These are phyloP conservation scores for Papilio demoleus DNA, from an alignment of 2,888 invertebrate genomes.

Conservation along the genomic window DNA sequence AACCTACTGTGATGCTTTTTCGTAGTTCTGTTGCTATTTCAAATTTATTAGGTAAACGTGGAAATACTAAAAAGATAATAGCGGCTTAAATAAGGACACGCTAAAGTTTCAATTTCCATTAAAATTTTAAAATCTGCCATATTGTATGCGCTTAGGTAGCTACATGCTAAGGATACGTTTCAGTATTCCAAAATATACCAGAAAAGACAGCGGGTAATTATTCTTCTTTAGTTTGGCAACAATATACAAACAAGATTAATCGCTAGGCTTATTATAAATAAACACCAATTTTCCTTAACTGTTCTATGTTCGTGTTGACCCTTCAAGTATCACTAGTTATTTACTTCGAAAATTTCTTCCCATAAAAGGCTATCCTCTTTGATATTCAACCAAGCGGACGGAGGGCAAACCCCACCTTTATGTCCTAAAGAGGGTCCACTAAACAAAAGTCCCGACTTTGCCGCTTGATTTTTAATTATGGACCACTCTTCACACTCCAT, in stretches of 20 bases:
- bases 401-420: constrained; percentile 59
- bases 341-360: constrained; percentile 53
- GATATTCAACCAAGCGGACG: constrained; percentile 64
- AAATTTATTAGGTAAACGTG: no score
- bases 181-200: neutral
- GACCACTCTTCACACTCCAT: constrained; percentile 76
- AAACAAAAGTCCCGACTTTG: constrained; percentile 63
- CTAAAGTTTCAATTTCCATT: no score
- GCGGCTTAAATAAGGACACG: no score
- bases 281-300: constrained; percentile 2
- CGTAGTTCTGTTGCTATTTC: no score
- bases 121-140: no score
- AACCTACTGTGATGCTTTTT: no score
- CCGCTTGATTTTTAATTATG: constrained; percentile 79
- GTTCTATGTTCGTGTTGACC: constrained; percentile 5
- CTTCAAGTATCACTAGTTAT: constrained; percentile 44
- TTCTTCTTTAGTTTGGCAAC: neutral
- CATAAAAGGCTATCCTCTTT: constrained; percentile 63
- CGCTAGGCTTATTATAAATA: constrained; percentile 17
- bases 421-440: constrained; percentile 55
- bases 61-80: no score
- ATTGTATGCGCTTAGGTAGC: no score
- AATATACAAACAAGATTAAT: neutral
- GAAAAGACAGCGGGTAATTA: neutral
- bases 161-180: no score